These are phyloP conservation scores for Chymomyza caudatula DNA, from an alignment of 2,888 invertebrate species.

Conservation along the genomic window DNA sequence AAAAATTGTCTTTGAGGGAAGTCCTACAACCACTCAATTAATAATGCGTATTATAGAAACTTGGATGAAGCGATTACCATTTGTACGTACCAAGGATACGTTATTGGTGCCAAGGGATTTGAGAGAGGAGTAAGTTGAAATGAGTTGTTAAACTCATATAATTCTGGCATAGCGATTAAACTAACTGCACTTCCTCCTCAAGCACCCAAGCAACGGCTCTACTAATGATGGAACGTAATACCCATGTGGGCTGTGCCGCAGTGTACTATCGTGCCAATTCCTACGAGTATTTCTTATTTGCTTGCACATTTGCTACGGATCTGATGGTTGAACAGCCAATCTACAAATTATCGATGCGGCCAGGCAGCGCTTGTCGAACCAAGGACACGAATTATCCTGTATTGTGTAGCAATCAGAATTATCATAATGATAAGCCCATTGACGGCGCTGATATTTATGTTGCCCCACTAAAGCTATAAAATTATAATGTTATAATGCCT, in stretches of 20 bases:
- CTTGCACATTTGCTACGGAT: constrained; percentile 28
- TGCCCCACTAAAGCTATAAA: too few species aligned
- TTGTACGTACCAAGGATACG: background rate
- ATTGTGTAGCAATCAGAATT: constrained; percentile 20
- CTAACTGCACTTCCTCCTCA: background rate
- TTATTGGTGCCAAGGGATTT: constrained; percentile 9
- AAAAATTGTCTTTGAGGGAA: background rate
- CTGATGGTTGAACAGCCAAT: constrained; percentile 5
- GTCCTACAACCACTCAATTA: constrained; percentile 8
- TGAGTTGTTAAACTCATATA: background rate
- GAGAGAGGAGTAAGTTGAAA: background rate
- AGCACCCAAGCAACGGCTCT: constrained; percentile 10
- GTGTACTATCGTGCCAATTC: background rate
- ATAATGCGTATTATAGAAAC: constrained; percentile 1
- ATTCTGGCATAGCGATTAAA: background rate
- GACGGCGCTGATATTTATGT: background rate
- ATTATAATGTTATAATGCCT: too few species aligned
- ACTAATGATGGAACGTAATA: constrained; percentile 24
- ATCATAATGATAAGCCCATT: constrained; percentile 1
- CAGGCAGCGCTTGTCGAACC: constrained; percentile 13
- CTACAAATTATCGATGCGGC: constrained; percentile 6
- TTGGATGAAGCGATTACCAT: background rate
- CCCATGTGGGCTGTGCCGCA: constrained; percentile 21
- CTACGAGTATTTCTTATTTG: constrained; percentile 9
- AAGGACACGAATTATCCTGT: background rate